These are phyloP conservation scores for Seira ritae DNA, from an alignment of 2,888 invertebrate genomes.

Conservation along the genomic window DNA sequence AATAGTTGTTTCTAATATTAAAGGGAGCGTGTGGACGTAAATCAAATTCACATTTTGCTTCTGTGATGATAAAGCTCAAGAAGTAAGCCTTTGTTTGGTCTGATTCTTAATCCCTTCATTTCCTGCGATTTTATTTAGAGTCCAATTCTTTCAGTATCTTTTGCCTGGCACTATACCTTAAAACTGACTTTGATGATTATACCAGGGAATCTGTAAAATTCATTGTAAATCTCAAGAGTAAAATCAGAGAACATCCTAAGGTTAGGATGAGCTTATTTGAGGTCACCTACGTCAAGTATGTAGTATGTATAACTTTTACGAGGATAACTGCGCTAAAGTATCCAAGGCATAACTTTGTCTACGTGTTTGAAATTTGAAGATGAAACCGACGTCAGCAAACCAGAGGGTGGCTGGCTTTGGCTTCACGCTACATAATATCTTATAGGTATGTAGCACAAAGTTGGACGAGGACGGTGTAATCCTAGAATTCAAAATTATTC, in stretches of 20 bases:
- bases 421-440: background rate
- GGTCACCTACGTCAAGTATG: too few relatives aligned
- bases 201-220: too few relatives aligned
- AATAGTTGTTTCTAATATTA: background rate
- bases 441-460: background rate
- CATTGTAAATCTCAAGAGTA: background rate
- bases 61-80: background rate
- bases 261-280: too few relatives aligned
- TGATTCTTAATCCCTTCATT: constrained; percentile 12
- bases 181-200: background rate
- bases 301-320: too few relatives aligned
- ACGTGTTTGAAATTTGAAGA: background rate
- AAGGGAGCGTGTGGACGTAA: background rate
- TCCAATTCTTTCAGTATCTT: background rate
- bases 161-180: background rate
- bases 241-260: constrained; percentile 1
- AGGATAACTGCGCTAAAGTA: too few relatives aligned
- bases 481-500: too few relatives aligned
- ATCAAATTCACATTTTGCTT: constrained; percentile 11
- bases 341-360: background rate
- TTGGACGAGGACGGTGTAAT: too few relatives aligned
- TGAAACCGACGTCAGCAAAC: background rate
- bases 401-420: background rate
- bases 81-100: background rate
- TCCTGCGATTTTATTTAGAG: background rate